These are phyloP conservation scores for Rhea americana DNA, from an alignment of 2,113 vertebrate species.

Conservation along the genomic window DNA sequence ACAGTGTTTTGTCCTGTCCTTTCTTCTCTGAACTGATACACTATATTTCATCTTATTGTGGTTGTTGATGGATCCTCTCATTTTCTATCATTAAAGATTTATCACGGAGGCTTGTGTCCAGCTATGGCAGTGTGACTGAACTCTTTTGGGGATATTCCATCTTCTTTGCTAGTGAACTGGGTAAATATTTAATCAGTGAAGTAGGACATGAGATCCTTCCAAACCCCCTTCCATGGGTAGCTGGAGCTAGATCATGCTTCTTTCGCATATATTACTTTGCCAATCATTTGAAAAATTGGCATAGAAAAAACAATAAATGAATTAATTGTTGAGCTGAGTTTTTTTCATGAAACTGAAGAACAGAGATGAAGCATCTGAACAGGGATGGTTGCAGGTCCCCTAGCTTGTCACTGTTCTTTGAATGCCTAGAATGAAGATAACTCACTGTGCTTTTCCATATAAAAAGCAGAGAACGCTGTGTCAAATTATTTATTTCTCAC, in stretches of 20 bases:
- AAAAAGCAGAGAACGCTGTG: rapidly evolving
- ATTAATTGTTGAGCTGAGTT: not conserved
- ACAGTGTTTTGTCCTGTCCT: not conserved
- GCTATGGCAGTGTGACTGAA: not conserved
- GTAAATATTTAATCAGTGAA: not conserved
- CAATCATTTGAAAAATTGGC: not conserved
- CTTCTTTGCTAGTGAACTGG: rapidly evolving
- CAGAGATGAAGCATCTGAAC: not conserved
- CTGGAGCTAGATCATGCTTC: not conserved
- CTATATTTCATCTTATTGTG: not conserved
- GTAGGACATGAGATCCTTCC: not conserved
- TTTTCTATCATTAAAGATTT: not conserved
- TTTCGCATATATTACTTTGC: not conserved
- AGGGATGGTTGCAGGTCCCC: rapidly evolving
- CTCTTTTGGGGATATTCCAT: not conserved
- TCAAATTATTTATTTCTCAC: not conserved
- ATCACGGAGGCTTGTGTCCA: rapidly evolving
- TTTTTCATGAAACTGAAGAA: not conserved
- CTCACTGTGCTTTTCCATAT: not conserved
- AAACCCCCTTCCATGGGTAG: not conserved
- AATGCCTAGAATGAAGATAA: not conserved
- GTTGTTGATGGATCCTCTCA: not conserved
- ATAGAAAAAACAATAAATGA: not conserved
- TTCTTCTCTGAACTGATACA: not conserved
- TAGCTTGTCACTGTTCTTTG: not conserved